These are phyloP conservation scores for Ornithoptera priamus DNA, from an alignment of 2,888 invertebrate species.

Conservation along the genomic window DNA sequence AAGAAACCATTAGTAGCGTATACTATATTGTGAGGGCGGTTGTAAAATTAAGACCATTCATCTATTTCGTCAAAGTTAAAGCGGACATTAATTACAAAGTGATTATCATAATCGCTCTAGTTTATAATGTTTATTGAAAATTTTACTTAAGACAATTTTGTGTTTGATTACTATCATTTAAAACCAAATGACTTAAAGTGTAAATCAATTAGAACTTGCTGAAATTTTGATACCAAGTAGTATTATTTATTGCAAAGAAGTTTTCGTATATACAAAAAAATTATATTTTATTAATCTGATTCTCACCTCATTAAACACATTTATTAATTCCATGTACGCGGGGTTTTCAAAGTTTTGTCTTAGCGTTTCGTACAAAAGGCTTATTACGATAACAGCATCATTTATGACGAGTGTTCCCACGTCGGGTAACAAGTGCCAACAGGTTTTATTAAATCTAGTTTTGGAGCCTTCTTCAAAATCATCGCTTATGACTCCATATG, in stretches of 20 bases:
- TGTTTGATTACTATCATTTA: too few relatives aligned
- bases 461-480: conserved; percentile 91
- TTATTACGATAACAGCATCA: conserved; percentile 87
- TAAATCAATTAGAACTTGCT: too few relatives aligned
- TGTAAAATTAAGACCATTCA: neutral
- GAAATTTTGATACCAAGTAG: neutral
- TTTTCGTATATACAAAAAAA: neutral
- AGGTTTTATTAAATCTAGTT: conserved; percentile 87
- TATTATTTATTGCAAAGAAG: neutral
- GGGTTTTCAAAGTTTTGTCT: conserved; percentile 83
- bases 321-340: conserved; percentile 83
- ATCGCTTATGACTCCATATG: conserved; percentile 71
- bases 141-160: too few relatives aligned
- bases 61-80: neutral
- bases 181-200: too few relatives aligned
- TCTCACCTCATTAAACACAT: conserved; percentile 85
- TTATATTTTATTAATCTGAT: neutral
- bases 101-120: neutral
- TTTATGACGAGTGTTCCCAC: conserved; percentile 86
- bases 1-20: neutral
- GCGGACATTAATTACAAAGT: neutral
- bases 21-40: neutral
- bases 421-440: conserved; percentile 87
- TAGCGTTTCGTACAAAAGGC: conserved; percentile 83
- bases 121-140: too few relatives aligned